These are phyloP conservation scores for Poeciliopsis prolifica DNA, from an alignment of 2,113 vertebrate genomes.

Conservation along the genomic window DNA sequence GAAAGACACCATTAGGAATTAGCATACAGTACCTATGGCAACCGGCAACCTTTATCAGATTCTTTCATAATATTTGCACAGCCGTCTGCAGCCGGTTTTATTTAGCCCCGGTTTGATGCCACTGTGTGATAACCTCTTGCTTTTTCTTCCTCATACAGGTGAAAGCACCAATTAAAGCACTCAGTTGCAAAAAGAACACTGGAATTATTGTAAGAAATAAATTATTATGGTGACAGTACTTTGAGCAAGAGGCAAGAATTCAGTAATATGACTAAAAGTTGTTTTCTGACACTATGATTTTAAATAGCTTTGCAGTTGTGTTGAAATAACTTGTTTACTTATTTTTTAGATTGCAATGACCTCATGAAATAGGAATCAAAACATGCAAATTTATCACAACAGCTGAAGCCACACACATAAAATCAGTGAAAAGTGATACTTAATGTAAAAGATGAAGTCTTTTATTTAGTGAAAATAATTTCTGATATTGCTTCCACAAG, in stretches of 20 bases:
- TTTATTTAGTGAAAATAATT: not conserved
- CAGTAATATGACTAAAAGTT: not conserved
- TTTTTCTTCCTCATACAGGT: constrained; percentile 50
- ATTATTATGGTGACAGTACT: constrained; percentile 27
- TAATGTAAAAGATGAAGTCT: not conserved
- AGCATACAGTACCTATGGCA: constrained; percentile 86
- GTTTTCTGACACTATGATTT: constrained; percentile 4
- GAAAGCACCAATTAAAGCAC: constrained; percentile 37
- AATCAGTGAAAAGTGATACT: not conserved
- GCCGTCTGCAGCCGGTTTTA: constrained; percentile 72
- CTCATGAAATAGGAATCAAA: constrained; percentile 8
- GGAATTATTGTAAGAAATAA: constrained; percentile 4
- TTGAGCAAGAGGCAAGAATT: constrained; percentile 10
- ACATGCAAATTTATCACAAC: constrained; percentile 1
- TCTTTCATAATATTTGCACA: constrained; percentile 83
- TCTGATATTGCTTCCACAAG: not conserved
- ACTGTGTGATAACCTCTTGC: constrained; percentile 62
- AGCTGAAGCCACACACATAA: not conserved
- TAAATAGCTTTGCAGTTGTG: not conserved
- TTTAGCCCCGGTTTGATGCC: constrained; percentile 70
- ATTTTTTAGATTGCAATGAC: not conserved
- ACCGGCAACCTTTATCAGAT: constrained; percentile 81
- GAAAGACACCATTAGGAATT: constrained; percentile 80
- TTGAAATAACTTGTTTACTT: constrained; percentile 6
- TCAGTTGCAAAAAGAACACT: constrained; percentile 7